Evolutionary conservation across 2,888 invertebrate genomes (phyloP).

Genomic region (Frankliniella intonsa): DNA sequence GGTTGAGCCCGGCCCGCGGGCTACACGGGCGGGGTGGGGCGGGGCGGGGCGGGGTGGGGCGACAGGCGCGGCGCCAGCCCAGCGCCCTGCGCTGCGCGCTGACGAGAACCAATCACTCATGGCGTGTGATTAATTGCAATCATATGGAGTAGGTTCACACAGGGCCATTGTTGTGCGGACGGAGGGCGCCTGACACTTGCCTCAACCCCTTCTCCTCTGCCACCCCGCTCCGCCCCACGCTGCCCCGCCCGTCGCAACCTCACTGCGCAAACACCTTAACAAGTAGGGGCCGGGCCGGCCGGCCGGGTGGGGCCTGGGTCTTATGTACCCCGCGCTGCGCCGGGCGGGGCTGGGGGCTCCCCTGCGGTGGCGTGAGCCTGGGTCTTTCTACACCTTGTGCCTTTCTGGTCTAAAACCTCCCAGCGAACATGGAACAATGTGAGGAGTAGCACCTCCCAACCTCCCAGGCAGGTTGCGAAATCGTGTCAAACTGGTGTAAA

Average conservation of each 20-base stretch:
- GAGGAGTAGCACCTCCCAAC: no score
- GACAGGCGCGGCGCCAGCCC: neutral
- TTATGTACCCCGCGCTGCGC: no score
- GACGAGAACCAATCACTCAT: slow-evolving; percentile 14
- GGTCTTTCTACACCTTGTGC: no score
- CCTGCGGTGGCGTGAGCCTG: no score
- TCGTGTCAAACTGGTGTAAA: no score
- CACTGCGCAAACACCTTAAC: neutral
- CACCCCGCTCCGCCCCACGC: neutral
- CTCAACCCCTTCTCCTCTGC: neutral
- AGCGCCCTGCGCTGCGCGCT: neutral
- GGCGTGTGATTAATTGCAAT: slow-evolving; percentile 19
- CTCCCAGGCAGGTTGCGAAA: no score
- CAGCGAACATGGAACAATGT: no score
- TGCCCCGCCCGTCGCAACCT: neutral
- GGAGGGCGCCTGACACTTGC: neutral
- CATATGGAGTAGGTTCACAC: slow-evolving; percentile 19
- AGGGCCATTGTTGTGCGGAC: neutral
- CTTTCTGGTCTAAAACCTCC: no score
- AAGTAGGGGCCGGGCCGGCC: no score
- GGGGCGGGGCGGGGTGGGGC: neutral
- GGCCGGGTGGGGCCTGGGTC: no score
- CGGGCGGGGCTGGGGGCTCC: no score
- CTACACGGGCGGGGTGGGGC: neutral
- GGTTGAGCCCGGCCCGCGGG: neutral